phyloP scores from a whole-genome alignment of 1,140 invertebrate genomes.

The Micrasema longulum region DNA sequence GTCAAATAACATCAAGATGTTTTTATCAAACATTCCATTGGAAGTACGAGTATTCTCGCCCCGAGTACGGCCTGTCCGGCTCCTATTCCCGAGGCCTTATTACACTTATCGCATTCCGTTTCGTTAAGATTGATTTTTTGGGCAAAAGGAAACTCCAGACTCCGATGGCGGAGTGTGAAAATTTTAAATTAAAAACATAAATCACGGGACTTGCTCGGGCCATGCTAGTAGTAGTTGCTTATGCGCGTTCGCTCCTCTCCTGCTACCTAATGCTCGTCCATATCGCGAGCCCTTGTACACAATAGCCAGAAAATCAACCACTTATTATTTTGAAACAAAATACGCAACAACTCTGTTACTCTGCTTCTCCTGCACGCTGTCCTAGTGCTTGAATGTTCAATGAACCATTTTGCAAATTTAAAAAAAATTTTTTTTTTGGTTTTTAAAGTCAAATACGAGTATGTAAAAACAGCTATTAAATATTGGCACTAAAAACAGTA shows the following conservation, averaged over 20 bases:
- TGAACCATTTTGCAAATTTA: too few relatives aligned
- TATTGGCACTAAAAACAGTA: too few relatives aligned
- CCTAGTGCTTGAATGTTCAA: too few relatives aligned
- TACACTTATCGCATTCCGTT: constrained; percentile 45
- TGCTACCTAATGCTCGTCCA: constrained; percentile 9
- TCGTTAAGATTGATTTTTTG: constrained; percentile 41
- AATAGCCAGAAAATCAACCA: not conserved
- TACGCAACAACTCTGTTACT: constrained; percentile 1
- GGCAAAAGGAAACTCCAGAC: constrained; percentile 34
- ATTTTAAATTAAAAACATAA: constrained; percentile 55
- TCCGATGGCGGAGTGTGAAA: constrained; percentile 43
- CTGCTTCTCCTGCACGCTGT: too few relatives aligned
- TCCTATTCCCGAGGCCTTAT: constrained; percentile 10
- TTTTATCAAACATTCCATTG: constrained; percentile 4
- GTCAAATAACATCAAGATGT: not conserved
- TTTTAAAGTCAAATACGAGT: too few relatives aligned
- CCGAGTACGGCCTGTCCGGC: not conserved
- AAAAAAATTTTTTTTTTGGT: too few relatives aligned
- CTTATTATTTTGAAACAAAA: not conserved
- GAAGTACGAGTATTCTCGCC: not conserved
- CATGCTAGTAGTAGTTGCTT: constrained; percentile 46
- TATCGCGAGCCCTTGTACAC: not conserved
- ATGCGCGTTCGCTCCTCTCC: constrained; percentile 5
- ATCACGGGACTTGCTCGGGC: constrained; percentile 49
- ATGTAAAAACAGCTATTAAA: too few relatives aligned